Base-by-base conservation (phyloP, 2,888 invertebrate species). In the Hydrotaea diabolus region DNA sequence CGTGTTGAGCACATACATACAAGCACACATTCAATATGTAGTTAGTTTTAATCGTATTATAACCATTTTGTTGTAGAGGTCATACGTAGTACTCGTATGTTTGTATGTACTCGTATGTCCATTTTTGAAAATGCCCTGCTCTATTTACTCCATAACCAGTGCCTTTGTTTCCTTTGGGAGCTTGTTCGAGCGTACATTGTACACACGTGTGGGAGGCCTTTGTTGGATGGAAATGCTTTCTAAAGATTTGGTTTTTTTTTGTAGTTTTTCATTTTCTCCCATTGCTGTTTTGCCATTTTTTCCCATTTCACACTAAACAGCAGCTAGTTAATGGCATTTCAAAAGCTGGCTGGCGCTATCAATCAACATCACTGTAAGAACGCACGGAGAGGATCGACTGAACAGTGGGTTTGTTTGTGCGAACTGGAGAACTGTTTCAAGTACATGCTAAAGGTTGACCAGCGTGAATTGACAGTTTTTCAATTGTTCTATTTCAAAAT, bases 311-410 rank as follows among this genome's bases (percentile, higher is more conserved):
- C 21, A 11, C 55, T 21, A 23, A 55, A 21, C 17, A 55, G 21
- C 77, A 80, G 62, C 74, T 71, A 80, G 82, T 80, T 75, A 83
- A 77, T 79, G 66, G 79, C 83, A 83, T 55, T 55, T 21, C 23
- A 1, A 55, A 55, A 55, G 21, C 55, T 49, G n/a, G n/a, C n/a
- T 31, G 71, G 80, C 82, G 79, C 77, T 82, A 83, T 84, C 86
- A 86, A 86, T 86, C 86, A 86, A 83, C 77, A 57, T 82, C 73
- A 79, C 55, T 76, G 71, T 69, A 64, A 76, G 26, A 59, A 46
- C 13, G 11, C 39, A 77, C 55, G 15, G 2, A 26, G 23, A 66
- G 19, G 19, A 55, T 7, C 19, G 75, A 2, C 26, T 0, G 64
- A 57, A 74, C 74, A 62, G 26, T 64, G 72, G 62, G 39, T 55